phyloP scores from a whole-genome alignment of 2,888 invertebrate species.

The Ecliptopera silaceata region DNA sequence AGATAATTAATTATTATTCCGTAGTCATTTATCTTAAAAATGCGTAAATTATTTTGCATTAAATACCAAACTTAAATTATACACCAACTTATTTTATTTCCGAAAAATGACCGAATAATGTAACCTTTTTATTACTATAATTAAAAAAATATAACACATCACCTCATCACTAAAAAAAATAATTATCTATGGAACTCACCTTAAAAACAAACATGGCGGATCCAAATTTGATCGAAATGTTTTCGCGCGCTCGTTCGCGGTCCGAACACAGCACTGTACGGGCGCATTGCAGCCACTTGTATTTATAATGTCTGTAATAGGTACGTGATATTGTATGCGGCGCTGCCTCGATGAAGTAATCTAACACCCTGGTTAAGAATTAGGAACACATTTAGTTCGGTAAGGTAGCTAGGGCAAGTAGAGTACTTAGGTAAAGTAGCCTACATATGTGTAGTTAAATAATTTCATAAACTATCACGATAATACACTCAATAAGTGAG shows the following conservation, averaged over 20 bases:
- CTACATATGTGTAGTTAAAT: background rate
- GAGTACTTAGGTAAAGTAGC: background rate
- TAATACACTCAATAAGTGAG: no score
- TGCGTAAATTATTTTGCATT: no score
- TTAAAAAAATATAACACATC: no score
- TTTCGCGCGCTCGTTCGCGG: constrained; percentile 70
- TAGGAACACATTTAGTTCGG: constrained; percentile 21
- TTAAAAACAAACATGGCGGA: constrained; percentile 73
- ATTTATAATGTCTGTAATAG: constrained; percentile 77
- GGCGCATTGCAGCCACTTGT: constrained; percentile 61
- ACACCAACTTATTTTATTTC: no score
- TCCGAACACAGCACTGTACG: constrained; percentile 61
- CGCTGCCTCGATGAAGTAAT: constrained; percentile 67
- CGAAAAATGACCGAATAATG: no score
- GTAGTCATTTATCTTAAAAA: no score
- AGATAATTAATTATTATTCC: no score
- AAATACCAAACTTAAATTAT: no score
- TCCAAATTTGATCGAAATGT: constrained; percentile 51
- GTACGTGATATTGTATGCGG: constrained; percentile 69
- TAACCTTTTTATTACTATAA: no score
- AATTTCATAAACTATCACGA: no score
- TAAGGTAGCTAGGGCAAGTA: background rate
- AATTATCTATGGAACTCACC: constrained; percentile 55
- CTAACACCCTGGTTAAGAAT: constrained; percentile 53
- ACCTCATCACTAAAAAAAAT: background rate